Evolutionary conservation across 2,888 invertebrate species (phyloP), one percentile per base, ranked within the genome.

Genomic region (Drosophila quinaria): DNA sequence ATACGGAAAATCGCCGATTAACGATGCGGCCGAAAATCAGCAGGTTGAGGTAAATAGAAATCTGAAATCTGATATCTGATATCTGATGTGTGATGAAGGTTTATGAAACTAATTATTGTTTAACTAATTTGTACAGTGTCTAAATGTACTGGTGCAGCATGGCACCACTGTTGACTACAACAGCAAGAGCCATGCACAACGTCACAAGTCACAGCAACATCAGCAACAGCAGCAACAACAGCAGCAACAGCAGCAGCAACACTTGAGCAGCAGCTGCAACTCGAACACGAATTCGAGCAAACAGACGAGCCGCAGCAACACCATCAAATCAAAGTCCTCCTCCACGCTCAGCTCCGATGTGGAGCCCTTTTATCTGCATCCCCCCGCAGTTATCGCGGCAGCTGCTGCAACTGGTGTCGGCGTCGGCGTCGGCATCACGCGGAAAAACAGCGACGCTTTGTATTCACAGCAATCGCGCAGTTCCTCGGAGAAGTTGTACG

Each of bases 21-120:
- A 97, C 90, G 97, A 97, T 91, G 98, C 98, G 0, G 97, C 97
- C 9, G 97, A 98, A 91, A 97, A 97, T 90, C 97, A 97, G 91
- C 97, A 97, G 90, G 95, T 96, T 78, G 97, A 97, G 95, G 97
- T 97, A 92, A 75, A 87, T 81, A 66, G 31, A 31, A 8, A 15
- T 41, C 17, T n/a, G n/a, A 41, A 29, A 4, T 31, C 6, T 13
- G 8, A n/a, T 8, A 13, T 2, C 2, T n/a, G n/a, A 37, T 8
- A 4, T 31, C 6, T 13, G 8, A n/a, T 8, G 35, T 2, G 6
- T n/a, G n/a, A 37, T 8, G 17, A 1, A 4, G 0, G 6, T 11
- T n/a, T 6, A 35, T 17, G 4, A 0, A 5, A 29, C 25, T 25
- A 5, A 13, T 33, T 9, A 1, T 25, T 8, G 4, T 1, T 46